phyloP scores from a whole-genome alignment of 2,888 invertebrate species.

The Anagyrus pseudococci region DNA sequence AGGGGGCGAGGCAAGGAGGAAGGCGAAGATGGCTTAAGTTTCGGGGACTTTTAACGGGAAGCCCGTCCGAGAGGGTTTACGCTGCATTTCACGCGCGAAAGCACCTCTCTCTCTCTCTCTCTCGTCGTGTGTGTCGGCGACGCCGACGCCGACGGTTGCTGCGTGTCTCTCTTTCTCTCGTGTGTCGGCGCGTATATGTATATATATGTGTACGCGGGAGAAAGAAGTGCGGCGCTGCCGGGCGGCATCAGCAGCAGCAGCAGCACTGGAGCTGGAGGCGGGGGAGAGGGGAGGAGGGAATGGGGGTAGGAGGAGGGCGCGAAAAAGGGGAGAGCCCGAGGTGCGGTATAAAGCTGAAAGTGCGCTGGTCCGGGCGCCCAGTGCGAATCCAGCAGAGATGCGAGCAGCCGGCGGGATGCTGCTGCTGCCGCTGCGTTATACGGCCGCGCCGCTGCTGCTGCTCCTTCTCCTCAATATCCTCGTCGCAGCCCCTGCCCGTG shows the following conservation, averaged over 20 bases:
- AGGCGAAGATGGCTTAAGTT: too few species aligned
- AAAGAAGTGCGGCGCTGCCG: too few species aligned
- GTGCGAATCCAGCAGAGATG: conserved; percentile 58
- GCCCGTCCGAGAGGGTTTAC: background rate
- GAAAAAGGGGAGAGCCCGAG: conserved; percentile 12
- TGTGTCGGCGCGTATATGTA: too few species aligned
- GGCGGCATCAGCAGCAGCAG: too few species aligned
- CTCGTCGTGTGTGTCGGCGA: too few species aligned
- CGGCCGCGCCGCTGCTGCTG: conserved; percentile 27
- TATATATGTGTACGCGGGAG: too few species aligned
- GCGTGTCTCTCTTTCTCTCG: too few species aligned
- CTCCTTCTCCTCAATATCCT: background rate
- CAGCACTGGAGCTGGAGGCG: too few species aligned
- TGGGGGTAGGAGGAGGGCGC: background rate
- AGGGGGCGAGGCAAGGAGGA: too few species aligned
- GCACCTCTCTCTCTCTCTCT: too few species aligned
- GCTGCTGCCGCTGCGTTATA: conserved; percentile 45
- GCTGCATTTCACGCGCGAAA: background rate
- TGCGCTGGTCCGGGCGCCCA: conserved; percentile 56
- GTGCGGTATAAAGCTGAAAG: conserved; percentile 58
- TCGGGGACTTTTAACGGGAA: background rate
- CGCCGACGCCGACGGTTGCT: too few species aligned
- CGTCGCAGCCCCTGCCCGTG: conserved; percentile 24
- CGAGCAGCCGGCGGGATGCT: conserved; percentile 56
- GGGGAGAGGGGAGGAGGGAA: too few species aligned